Percentiles rank a stretch among this genome's conserved stretches.
Evolutionary conservation across 2,113 vertebrate species (phyloP).

Genomic region (Vimba vimba): DNA sequence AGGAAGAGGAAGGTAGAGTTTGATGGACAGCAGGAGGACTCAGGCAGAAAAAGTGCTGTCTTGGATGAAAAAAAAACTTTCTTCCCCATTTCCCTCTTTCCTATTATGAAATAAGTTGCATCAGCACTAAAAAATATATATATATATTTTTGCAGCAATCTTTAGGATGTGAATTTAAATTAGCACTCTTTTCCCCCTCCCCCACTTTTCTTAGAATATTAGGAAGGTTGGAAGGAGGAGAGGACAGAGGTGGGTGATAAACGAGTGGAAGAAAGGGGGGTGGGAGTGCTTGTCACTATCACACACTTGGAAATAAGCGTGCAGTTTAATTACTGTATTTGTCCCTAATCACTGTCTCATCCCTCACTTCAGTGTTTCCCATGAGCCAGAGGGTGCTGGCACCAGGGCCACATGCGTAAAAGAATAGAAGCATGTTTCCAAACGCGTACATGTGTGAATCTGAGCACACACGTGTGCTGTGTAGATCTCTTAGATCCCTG

Average conservation of each 20-base stretch:
- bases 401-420: background rate
- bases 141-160: slow-evolving; percentile 68
- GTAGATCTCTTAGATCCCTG: slow-evolving; percentile 43
- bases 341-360: slow-evolving; percentile 43
- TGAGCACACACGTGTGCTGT: slow-evolving; percentile 10
- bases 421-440: background rate
- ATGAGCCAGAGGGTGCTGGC: background rate
- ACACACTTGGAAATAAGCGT: slow-evolving; percentile 45
- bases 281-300: slow-evolving; percentile 38
- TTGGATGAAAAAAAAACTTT: slow-evolving; percentile 64
- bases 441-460: slow-evolving; percentile 21
- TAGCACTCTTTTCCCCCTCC: slow-evolving; percentile 53
- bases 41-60: slow-evolving; percentile 83
- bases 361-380: slow-evolving; percentile 21
- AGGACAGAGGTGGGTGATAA: slow-evolving; percentile 54
- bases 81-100: slow-evolving; percentile 64
- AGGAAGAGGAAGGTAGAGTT: slow-evolving; percentile 80
- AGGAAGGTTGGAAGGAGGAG: slow-evolving; percentile 62
- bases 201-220: slow-evolving; percentile 61
- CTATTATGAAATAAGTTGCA: slow-evolving; percentile 78
- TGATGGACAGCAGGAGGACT: slow-evolving; percentile 87
- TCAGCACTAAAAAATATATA: slow-evolving; percentile 77
- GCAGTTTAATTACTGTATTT: slow-evolving; percentile 47
- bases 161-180: slow-evolving; percentile 73
- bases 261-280: slow-evolving; percentile 43